Evolutionary conservation across 2,888 invertebrate species (phyloP).

Genomic region (Leptothorax acervorum): DNA sequence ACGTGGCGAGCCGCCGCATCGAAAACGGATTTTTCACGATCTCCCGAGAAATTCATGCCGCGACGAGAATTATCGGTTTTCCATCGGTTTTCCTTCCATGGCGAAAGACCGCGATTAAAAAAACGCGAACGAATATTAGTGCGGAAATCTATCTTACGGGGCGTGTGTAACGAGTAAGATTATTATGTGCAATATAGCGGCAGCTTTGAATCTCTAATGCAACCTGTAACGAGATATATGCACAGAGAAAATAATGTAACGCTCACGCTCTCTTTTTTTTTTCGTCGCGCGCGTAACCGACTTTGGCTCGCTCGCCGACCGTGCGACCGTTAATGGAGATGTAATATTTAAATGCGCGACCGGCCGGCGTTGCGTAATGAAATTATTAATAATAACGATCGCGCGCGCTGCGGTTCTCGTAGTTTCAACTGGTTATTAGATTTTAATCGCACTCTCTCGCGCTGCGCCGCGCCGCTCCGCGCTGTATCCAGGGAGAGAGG

Average conservation of each 20-base stretch:
- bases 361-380: constrained; percentile 53
- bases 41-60: constrained; percentile 16
- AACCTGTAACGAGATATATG: constrained; percentile 45
- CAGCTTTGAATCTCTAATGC: constrained; percentile 41
- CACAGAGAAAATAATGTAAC: constrained; percentile 33
- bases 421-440: constrained; percentile 57
- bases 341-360: constrained; percentile 56
- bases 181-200: constrained; percentile 43
- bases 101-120: constrained; percentile 10
- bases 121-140: constrained; percentile 38
- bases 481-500: not conserved
- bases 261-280: constrained; percentile 4
- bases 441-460: constrained; percentile 50
- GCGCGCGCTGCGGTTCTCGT: constrained; percentile 54
- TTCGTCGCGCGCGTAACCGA: constrained; percentile 40
- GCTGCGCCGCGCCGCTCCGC: not conserved
- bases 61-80: constrained; percentile 42
- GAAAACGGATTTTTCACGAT: constrained; percentile 40
- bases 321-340: constrained; percentile 56
- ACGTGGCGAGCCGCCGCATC: not conserved
- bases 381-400: constrained; percentile 57
- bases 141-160: constrained; percentile 32
- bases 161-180: constrained; percentile 31
- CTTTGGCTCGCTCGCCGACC: constrained; percentile 45
- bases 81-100: not conserved